Base-by-base conservation (phyloP, 2,797 vertebrate species). In the Trematomus bernacchii region DNA sequence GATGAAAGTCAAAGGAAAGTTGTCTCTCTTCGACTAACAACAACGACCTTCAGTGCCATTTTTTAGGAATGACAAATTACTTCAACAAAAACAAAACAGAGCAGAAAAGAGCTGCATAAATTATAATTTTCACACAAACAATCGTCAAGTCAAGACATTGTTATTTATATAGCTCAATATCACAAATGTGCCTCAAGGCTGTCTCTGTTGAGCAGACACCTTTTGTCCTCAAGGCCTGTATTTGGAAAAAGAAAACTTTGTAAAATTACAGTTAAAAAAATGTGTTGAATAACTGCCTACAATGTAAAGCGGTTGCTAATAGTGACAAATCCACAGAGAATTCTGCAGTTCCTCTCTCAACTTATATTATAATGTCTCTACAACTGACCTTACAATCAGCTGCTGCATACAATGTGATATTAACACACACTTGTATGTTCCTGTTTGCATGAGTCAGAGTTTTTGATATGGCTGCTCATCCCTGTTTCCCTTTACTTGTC, bases 351-450 rank as follows among this genome's bases (percentile, higher is more conserved):
- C 12, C 3, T 6, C 52, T 33, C 23, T 52, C 47, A 44, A 14
- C 43, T 44, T 12, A 48, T 18, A 3, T 50, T 19, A 27, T 57
- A 42, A 19, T 50, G 44, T 59, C 30, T 42, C 19, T 62, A 65
- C 42, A 33, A 50, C 51, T 60, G 73, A 75, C 59, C 21, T 61
- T 30, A 71, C 40, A 42, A 68, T 72, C 58, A 70, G 11, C 40
- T 42, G 33, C 46, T 51, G 64, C n/a, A 3, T 15, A 47, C 47
- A 57, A 76, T 19, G 33, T 6, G 33, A 37, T 50, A 12, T 57
- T 61, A 58, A 33, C 55, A 69, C 52, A 5, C 23, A 46, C 51
- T 50, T 21, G 48, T 42, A 13, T 16, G 2, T 42, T 64, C n/a
- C 42, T 57, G 5, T 47, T 46, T 73, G 43, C 16, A 47, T 59